Percentiles rank a stretch among this genome's conserved stretches.
Conservation (phyloP, 2,113 vertebrate genomes). For the Formicarius rufipectus region DNA sequence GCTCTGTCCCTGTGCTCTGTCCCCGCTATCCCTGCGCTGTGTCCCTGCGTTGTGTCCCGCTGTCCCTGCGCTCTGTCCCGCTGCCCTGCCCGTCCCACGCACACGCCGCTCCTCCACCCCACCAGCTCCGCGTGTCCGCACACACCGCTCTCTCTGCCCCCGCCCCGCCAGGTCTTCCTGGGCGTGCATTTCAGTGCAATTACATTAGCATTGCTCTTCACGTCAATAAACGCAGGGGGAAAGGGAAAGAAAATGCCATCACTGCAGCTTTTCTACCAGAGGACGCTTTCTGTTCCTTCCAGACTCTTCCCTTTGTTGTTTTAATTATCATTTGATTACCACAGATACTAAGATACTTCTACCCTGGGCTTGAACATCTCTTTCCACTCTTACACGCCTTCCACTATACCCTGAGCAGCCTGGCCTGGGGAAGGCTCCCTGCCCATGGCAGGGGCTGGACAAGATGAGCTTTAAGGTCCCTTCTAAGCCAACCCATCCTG, state of each 20-base stretch:
- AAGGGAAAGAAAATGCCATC: neutral
- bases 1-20: too few relatives aligned
- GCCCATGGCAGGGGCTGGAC: neutral
- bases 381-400: too few relatives aligned
- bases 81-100: neutral
- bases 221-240: slow-evolving; percentile 6
- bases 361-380: neutral
- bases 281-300: neutral
- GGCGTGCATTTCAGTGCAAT: slow-evolving; percentile 47
- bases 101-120: neutral
- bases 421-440: neutral
- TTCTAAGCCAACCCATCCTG: neutral
- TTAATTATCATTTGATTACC: neutral
- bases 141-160: neutral
- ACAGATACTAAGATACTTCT: neutral
- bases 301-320: neutral
- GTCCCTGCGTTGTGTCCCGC: too few relatives aligned
- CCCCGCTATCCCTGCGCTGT: too few relatives aligned
- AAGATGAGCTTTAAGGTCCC: neutral
- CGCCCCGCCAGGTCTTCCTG: slow-evolving; percentile 3
- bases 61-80: too few relatives aligned
- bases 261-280: neutral
- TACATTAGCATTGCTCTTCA: slow-evolving; percentile 34
- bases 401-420: neutral
- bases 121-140: neutral